Evolutionary conservation across 2,797 vertebrate genomes (phyloP), one percentile per base, ranked within the genome.

Genomic region (Paramormyrops hopkinsi): DNA sequence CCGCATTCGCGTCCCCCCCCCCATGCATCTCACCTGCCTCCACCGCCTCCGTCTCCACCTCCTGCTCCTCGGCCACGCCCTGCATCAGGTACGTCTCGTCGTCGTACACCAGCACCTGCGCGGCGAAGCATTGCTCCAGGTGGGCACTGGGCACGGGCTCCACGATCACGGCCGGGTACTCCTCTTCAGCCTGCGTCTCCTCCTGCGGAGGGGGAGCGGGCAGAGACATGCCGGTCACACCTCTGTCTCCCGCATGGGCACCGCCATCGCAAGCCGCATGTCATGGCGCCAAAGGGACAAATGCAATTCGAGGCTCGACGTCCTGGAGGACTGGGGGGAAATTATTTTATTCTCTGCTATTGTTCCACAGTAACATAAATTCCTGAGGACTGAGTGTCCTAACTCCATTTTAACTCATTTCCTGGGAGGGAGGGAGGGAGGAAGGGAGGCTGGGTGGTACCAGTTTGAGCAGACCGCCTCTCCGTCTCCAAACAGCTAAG

Each of bases 1-100:
- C 22, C 9, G n/a, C 9, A 14, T 85, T 6, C 22, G 9, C 59
- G 8, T 2, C 53, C 4, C n/a, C n/a, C n/a, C 59, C 59, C 12
- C 3, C 25, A 9, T 29, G 25, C 50, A 3, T 11, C 82, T 89
- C 95, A 97, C 97, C 97, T 95, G 96, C 94, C 94, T 97, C 97
- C 93, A 95, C 92, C 91, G 94, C 93, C 95, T 97, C 96, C 0
- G 97, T 97, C 94, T 97, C 97, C 94, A 98, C 96, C 94, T 98
- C 97, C 95, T 98, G 97, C 73, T 98, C 97, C 89, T 97, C 97
- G 11, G 96, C 97, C 91, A 98, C 97, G 91, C 97, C 97, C 94
- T 99, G 97, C 96, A 99, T 97, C 93, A 98, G 94, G 90, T 97
- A 97, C 6, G 95, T 96, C 92, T 97, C 96, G n/a, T 97, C 97